Percentiles rank a stretch among this genome's conserved stretches.
phyloP scores from a whole-genome alignment of 2,888 invertebrate species.

The Chrysolina americana region DNA sequence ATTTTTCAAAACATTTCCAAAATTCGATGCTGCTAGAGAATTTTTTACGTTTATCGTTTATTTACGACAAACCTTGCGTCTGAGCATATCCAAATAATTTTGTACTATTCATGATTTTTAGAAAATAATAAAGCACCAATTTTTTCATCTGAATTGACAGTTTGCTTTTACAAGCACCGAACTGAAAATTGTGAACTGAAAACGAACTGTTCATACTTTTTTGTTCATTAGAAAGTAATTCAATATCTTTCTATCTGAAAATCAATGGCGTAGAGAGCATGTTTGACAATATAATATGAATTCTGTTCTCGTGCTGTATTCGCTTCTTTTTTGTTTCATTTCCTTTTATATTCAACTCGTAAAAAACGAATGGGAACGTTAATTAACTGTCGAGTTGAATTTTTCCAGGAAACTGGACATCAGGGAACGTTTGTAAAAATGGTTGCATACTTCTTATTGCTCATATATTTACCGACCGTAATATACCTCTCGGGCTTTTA shows the following conservation, averaged over 20 bases:
- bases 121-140: no score
- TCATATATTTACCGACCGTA: not conserved
- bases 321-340: not conserved
- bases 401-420: not conserved
- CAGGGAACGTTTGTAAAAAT: not conserved
- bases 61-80: no score
- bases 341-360: not conserved
- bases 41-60: no score
- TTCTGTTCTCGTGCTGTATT: not conserved
- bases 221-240: not conserved
- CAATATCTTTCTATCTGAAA: not conserved
- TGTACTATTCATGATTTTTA: no score
- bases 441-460: not conserved
- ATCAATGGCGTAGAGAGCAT: not conserved
- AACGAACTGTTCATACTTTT: not conserved
- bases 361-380: not conserved
- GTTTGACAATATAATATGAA: not conserved
- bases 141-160: no score
- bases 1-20: no score
- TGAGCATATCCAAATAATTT: no score
- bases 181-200: no score
- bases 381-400: conserved; percentile 11
- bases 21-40: no score
- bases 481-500: no score
- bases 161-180: no score